Conservation (phyloP, 2,113 vertebrate genomes). For the Anas platyrhynchos region DNA sequence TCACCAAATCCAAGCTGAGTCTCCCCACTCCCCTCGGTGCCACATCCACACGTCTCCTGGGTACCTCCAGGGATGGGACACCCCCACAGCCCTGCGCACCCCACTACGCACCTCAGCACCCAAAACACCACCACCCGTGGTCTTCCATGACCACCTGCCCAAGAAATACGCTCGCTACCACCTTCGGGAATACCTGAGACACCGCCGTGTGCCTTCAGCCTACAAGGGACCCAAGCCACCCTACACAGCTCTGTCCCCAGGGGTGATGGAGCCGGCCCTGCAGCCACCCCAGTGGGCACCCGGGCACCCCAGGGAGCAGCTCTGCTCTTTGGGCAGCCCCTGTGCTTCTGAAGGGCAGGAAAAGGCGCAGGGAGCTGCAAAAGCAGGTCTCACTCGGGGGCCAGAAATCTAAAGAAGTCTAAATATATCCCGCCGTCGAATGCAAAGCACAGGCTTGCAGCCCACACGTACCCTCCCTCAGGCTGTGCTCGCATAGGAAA, state of each 20-base stretch:
- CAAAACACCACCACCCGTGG: not conserved
- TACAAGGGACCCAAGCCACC: not conserved
- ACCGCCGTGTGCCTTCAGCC: not conserved
- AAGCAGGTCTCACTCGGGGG: constrained; percentile 44
- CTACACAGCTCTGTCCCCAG: not conserved
- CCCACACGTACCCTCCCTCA: constrained; percentile 49
- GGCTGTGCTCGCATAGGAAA: not conserved
- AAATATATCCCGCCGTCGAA: constrained; percentile 58
- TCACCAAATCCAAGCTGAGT: not conserved
- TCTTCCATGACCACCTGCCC: not conserved
- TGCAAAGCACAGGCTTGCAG: constrained; percentile 56
- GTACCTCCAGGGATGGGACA: not conserved
- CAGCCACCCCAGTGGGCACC: not conserved
- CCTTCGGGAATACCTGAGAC: not conserved
- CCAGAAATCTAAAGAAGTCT: constrained; percentile 59
- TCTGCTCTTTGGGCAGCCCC: not conserved
- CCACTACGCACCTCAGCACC: accelerated
- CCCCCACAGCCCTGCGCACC: not conserved
- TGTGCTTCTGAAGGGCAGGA: not conserved
- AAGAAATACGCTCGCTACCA: not conserved
- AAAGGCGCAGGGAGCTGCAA: constrained; percentile 23
- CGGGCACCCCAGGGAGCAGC: not conserved
- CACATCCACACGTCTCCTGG: not conserved
- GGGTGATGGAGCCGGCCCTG: not conserved
- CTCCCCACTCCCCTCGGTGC: not conserved